Evolutionary conservation across 2,113 vertebrate genomes (phyloP), one percentile per base, ranked within the genome.

Genomic region (Odocoileus virginianus): DNA sequence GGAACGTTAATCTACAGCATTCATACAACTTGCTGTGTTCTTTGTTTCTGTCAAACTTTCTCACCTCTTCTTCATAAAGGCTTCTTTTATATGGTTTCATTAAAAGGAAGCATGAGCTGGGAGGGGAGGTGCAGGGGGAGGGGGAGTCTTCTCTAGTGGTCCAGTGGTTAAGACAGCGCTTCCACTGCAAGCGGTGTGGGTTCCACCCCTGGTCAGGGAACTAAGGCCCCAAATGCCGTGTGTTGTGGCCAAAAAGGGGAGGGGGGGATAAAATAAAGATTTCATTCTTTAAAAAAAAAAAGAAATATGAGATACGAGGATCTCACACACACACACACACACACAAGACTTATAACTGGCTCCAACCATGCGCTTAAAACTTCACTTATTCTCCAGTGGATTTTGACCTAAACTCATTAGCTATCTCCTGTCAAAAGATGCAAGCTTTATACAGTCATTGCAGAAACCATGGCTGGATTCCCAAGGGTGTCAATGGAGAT

Each of bases 81-180:
- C 17, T 91, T 93, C 25, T 28, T 78, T 17, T 2, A 40, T 11
- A 60, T 23, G 79, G 54, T 40, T 87, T 36, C 52, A 67, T 25
- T 82, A 84, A 85, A 94, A 57, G 15, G 19, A 71, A 87, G 5
- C 23, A 57, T 3, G 3, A 60, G n/a, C 19, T 7, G 60, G 12
- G 47, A 2, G 7, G 2, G 23, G 6, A 1, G 40, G 5, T 15
- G 5, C 1, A 21, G 9, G 19, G 10, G 52, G 52, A 54, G 17
- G 52, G 4, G 23, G 15, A 3, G 25, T 30, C 23, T 27, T 76
- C 21, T 27, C 36, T 7, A 43, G 12, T 76, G 71, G 71, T 43
- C 71, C 71, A 76, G 36, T 43, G 71, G 23, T 76, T 43, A 76
- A 76, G 36, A 76, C 13, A 43, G 23, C 0, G 1, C 36, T 76